Base-by-base conservation (phyloP, 1,140 invertebrate genomes). In the Drosophila repletoides region DNA sequence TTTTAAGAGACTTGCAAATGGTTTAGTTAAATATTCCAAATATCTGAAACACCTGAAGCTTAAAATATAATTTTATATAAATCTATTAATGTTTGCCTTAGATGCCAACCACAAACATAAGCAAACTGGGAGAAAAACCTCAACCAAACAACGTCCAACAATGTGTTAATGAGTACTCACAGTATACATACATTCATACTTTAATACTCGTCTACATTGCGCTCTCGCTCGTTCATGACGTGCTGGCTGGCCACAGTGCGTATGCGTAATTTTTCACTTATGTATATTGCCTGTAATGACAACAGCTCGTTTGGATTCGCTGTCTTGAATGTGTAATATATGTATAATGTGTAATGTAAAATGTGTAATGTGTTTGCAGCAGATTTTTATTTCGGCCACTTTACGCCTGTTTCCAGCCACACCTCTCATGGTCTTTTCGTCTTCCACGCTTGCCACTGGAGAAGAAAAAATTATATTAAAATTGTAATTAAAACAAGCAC, bases 401-500 rank as follows among this genome's bases (percentile, higher is more conserved):
- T 79, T 70, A 74, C 53, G 69, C 58, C 59, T 56, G 49, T 10
- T n/a, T 14, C 38, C 29, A 10, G 12, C 12, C 6, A 10, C 40
- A 6, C 12, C 14, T 15, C 55, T 26, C 31, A 10, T 17, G 7
- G 10, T 12, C 14, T 17, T n/a, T n/a, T n/a, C n/a, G n/a, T n/a
- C n/a, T n/a, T n/a, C n/a, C n/a, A n/a, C 12, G 0, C 15, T 34
- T 28, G 15, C 31, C 5, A 26, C n/a, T 19, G 31, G 24, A 26
- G n/a, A n/a, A n/a, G n/a, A 56, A 45, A 52, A 55, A 79, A 80
- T 75, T 67, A 75, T 86, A 80, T 84, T 72, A 79, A 86, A 84
- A 80, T 86, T 84, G 79, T 84, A 84, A 84, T 84, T 86, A 84
- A 84, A 84, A 79, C 75, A 75, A 68, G 75, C 80, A 61, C 59